These are phyloP conservation scores for Xenopus laevis DNA, from an alignment of 2,113 vertebrate genomes.

Conservation along the genomic window DNA sequence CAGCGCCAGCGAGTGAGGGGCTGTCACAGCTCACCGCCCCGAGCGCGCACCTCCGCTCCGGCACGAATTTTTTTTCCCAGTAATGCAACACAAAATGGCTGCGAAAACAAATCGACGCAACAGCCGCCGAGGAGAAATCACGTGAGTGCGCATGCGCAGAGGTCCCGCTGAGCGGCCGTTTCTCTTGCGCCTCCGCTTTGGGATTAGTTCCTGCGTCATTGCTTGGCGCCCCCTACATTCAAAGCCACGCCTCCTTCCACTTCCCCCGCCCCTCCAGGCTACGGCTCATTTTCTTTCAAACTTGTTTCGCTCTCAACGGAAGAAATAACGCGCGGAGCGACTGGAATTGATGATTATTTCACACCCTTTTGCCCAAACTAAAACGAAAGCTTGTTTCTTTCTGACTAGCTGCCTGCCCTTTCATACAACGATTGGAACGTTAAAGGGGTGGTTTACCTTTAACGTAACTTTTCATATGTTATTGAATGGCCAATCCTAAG, in stretches of 20 bases:
- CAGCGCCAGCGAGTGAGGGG: neutral
- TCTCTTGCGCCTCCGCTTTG: slow-evolving; percentile 7
- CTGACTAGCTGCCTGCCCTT: too few species aligned
- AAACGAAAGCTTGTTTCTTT: too few species aligned
- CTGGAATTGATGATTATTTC: too few species aligned
- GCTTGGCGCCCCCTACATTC: neutral
- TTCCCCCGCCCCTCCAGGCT: too few species aligned
- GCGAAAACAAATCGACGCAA: slow-evolving; percentile 46
- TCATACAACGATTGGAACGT: too few species aligned
- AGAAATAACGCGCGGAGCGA: too few species aligned
- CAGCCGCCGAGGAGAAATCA: slow-evolving; percentile 32
- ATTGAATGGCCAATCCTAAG: too few species aligned
- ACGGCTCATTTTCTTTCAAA: too few species aligned
- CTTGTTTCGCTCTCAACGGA: too few species aligned
- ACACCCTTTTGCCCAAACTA: too few species aligned
- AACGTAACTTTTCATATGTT: too few species aligned
- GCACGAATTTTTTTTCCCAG: slow-evolving; percentile 32
- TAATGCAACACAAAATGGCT: slow-evolving; percentile 46
- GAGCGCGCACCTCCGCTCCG: slow-evolving; percentile 16
- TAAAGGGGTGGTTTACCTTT: too few species aligned
- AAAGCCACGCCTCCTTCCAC: neutral
- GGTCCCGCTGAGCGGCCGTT: neutral
- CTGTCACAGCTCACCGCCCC: slow-evolving; percentile 18
- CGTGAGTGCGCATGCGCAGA: slow-evolving; percentile 34
- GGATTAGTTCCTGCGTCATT: slow-evolving; percentile 23